Percentiles rank a stretch among this genome's conserved stretches.
phyloP scores from a whole-genome alignment of 2,113 vertebrate genomes.

The Myotis yumanensis region DNA sequence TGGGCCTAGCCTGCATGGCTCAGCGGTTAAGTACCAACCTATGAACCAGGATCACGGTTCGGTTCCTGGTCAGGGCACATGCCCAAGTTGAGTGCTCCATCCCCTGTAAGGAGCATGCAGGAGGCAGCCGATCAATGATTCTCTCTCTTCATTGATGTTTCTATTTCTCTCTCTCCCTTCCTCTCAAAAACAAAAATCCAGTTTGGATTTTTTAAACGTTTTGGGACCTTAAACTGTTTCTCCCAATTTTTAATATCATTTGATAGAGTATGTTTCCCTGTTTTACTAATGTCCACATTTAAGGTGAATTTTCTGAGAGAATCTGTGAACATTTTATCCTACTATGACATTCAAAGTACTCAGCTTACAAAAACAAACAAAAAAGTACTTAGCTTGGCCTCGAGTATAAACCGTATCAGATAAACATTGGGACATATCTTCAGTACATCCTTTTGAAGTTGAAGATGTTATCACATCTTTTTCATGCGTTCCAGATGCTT shows the following conservation, averaged over 20 bases:
- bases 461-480: neutral
- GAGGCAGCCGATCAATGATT: neutral
- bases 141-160: too few species aligned
- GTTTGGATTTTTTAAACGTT: slow-evolving; percentile 27
- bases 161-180: too few species aligned
- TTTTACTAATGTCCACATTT: slow-evolving; percentile 32
- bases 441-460: neutral
- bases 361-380: neutral
- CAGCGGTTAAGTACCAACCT: too few species aligned
- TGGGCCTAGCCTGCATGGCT: too few species aligned
- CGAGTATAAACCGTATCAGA: neutral
- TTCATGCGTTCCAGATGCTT: neutral
- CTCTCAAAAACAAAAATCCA: too few species aligned
- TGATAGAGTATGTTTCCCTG: neutral
- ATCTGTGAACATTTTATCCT: neutral
- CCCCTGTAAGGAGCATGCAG: neutral
- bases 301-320: slow-evolving; percentile 23
- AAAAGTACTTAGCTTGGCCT: neutral
- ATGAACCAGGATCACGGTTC: neutral
- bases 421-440: neutral
- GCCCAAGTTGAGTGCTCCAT: neutral
- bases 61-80: neutral
- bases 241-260: neutral
- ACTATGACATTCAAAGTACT: neutral
- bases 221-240: neutral